Evolutionary conservation across 2,797 vertebrate genomes (phyloP), one percentile per base, ranked within the genome.

Genomic region (Spheniscus humboldti): DNA sequence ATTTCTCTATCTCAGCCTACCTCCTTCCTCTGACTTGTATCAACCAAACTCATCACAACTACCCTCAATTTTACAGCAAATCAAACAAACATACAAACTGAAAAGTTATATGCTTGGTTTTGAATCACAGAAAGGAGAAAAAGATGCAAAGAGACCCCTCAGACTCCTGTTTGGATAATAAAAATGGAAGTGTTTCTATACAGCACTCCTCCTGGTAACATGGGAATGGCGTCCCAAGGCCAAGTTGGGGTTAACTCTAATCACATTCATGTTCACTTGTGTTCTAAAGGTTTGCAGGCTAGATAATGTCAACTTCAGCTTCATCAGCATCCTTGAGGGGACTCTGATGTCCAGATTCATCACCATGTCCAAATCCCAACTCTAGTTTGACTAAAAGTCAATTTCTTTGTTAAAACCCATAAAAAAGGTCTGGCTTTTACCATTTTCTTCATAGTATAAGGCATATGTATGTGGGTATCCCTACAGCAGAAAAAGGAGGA

Each of bases 381-480:
- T 23, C 7, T 6, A 79, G 41, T 28, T 86, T 75, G 18, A 60
- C 18, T n/a, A 31, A 45, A 59, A 72, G 14, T 27, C 55, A 87
- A 73, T 52, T 50, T 55, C 59, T 37, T n/a, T 41, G 8, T 69
- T 77, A 35, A 7, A 71, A 56, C 8, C 48, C 52, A 77, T 28
- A 43, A 71, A 69, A 67, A 67, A 50, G 11, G 62, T 39, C 17
- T 15, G 10, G 2, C 7, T 90, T 87, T 27, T 74, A 75, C 4
- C 1, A 3, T 82, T 87, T 80, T 88, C 23, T 45, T 82, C 33
- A 2, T 55, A 68, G 15, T 19, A 45, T 22, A 47, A 74, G 25
- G 25, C 7, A n/a, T 13, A n/a, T 0, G 0, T 30, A 25, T 9
- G 10, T 19, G 45, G 13, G 20, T 71, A 50, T 14, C 20, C 18